Conservation (phyloP, 2,113 vertebrate species). For the Taurulus bubalis region DNA sequence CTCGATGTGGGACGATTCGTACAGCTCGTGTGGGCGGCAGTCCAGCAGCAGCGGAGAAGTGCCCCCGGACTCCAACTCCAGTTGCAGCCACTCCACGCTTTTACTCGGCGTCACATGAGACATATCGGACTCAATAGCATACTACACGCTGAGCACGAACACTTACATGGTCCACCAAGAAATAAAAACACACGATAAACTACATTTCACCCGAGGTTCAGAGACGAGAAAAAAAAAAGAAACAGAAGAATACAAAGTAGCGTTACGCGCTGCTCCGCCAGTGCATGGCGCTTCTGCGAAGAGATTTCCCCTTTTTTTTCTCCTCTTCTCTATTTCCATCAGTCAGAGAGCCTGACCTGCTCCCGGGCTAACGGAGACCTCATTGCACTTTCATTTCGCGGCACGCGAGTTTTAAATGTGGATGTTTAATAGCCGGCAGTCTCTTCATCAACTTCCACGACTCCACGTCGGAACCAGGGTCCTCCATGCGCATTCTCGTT, state of each 20-base stretch:
- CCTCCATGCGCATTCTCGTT: slow-evolving; percentile 53
- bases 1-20: slow-evolving; percentile 96
- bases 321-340: slow-evolving; percentile 72
- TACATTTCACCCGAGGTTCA: slow-evolving; percentile 38
- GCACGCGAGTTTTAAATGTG: neutral
- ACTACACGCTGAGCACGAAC: slow-evolving; percentile 51
- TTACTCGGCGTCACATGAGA: slow-evolving; percentile 93
- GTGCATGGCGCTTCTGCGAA: slow-evolving; percentile 62
- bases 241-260: neutral
- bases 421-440: neutral
- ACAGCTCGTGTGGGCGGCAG: slow-evolving; percentile 95
- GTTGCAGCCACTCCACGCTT: slow-evolving; percentile 94
- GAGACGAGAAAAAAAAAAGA: neutral
- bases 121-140: slow-evolving; percentile 83
- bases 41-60: slow-evolving; percentile 94
- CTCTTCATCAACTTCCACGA: slow-evolving; percentile 51
- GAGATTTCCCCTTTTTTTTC: slow-evolving; percentile 62
- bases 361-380: neutral
- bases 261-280: slow-evolving; percentile 44
- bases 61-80: slow-evolving; percentile 91
- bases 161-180: slow-evolving; percentile 52
- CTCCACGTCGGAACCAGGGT: slow-evolving; percentile 41
- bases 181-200: neutral
- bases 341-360: slow-evolving; percentile 46
- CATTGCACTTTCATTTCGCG: neutral